Evolutionary conservation across 2,888 invertebrate genomes (phyloP), one percentile per base, ranked within the genome.

Genomic region (Lomographa bimaculata): DNA sequence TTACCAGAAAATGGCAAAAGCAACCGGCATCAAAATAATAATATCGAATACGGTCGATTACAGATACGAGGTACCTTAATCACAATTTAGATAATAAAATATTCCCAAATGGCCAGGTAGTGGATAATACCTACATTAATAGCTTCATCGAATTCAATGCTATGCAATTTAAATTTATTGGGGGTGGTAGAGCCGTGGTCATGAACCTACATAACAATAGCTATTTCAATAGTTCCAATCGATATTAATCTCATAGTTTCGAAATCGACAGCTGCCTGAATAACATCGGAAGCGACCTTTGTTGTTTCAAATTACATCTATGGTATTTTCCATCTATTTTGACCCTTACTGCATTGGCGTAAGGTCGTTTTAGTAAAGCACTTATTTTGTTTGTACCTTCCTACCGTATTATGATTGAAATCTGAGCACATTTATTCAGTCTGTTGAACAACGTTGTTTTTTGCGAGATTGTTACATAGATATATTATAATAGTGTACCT

Each of bases 251-350:
- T 27, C 16, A 43, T 25, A 42, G 62, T 64, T 69, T 65, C 54
- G 55, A 67, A 62, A 67, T 58, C 46, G 43, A 54, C 74, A 75
- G 68, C 68, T 76, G 76, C 75, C 71, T 65, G 68, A 65, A 72
- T 57, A 72, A 71, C 61, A 72, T 73, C 60, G 69, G 70, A 72
- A 72, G 56, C 64, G 58, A 60, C 66, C 69, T 73, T 71, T 75
- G 76, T 79, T 73, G 71, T 65, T 63, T 77, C 68, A 69, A 71
- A 74, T 76, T 73, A 72, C 75, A 49, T 49, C 44, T 38, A 50
- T 11, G 35, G 4, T 14, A 14, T 14, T 40, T 33, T 2, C 5
- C 6, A 21, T 12, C 3, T 10, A 32, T 26, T 30, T 14, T 27
- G 12, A 9, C 21, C 36, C 26, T 23, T 36, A 21, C 2, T 2